Evolutionary conservation across 2,888 invertebrate genomes (phyloP).

Genomic region (Drosophila anomalata): DNA sequence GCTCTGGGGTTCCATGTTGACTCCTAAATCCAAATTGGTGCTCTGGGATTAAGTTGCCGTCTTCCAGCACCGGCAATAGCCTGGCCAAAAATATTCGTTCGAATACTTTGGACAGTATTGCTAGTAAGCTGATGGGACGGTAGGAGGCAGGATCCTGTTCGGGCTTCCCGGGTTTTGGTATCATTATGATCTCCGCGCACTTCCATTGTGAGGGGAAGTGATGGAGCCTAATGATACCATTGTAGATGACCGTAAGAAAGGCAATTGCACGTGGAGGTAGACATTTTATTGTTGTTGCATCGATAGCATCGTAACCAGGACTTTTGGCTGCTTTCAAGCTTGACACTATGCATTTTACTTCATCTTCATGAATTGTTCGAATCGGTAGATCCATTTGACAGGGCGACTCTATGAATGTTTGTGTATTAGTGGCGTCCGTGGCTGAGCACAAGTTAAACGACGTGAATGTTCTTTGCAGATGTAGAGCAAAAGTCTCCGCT

Average conservation of each 20-base stretch:
- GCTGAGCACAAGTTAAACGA: not conserved
- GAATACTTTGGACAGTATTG: too few relatives aligned
- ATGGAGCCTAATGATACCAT: too few relatives aligned
- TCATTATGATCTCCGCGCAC: slow-evolving; percentile 5
- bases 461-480: not conserved
- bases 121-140: not conserved
- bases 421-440: not conserved
- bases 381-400: not conserved
- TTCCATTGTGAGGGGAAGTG: not conserved
- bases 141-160: slow-evolving; percentile 11
- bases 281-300: too few relatives aligned
- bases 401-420: not conserved
- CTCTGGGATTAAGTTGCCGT: not conserved
- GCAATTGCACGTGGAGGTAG: too few relatives aligned
- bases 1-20: too few relatives aligned
- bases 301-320: too few relatives aligned
- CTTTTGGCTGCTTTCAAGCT: too few relatives aligned
- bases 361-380: not conserved
- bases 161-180: slow-evolving; percentile 13
- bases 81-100: too few relatives aligned
- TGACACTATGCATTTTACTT: not conserved
- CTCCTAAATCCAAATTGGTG: too few relatives aligned
- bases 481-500: not conserved
- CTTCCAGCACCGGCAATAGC: not conserved
- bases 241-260: too few relatives aligned